Base-by-base conservation (phyloP, 1,140 invertebrate genomes). In the Musca domestica region DNA sequence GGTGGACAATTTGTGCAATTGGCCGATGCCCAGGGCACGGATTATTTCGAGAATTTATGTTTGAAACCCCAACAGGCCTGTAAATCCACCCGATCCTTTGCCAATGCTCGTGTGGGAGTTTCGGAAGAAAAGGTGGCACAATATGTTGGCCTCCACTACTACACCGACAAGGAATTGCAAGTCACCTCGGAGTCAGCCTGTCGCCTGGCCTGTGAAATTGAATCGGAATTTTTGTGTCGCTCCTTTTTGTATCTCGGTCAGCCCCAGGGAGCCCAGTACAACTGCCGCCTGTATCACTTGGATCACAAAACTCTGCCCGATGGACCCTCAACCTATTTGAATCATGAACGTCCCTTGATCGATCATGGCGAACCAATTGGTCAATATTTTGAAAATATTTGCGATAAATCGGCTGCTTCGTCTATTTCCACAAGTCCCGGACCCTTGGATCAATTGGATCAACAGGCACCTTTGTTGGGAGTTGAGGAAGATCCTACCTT, bases 1-100 rank as follows among this genome's bases (percentile, higher is more conserved):
- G 92, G 90, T 0, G 91, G 90, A 0, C 92, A 92, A 76, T 90
- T 90, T 75, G 88, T 92, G 2, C 92, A 95, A 74, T 89, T 96
- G 69, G 89, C 93, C 2, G 94, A 96, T 73, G 92, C 92, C 2
- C 91, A 92, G 73, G 95, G 94, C 22, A 92, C 95, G 3, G 95
- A 97, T 81, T 97, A 96, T 77, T 97, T 96, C 80, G 95, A 97
- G 84, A 97, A 96, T 83, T 85, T 96, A n/a, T 97, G 95, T 76
- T 83, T 96, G 70, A 92, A 93, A 84, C 89, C 92, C 22, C 89
- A 88, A 66, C 91, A 94, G 73, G 91, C 92, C 14, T 96, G 93
- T 82, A 92, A 92, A 77, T 89, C 88, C 2, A 89, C 89, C 67
- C 86, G 92, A 64, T 83, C 88, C 17, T 96, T 91, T 83, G 87